A percentile compares a stretch with the other conserved stretches of the same genome.
Conservation (phyloP, 37 sponge, comb jelly and placozoan species). For the Trichoplax adhaerens region DNA sequence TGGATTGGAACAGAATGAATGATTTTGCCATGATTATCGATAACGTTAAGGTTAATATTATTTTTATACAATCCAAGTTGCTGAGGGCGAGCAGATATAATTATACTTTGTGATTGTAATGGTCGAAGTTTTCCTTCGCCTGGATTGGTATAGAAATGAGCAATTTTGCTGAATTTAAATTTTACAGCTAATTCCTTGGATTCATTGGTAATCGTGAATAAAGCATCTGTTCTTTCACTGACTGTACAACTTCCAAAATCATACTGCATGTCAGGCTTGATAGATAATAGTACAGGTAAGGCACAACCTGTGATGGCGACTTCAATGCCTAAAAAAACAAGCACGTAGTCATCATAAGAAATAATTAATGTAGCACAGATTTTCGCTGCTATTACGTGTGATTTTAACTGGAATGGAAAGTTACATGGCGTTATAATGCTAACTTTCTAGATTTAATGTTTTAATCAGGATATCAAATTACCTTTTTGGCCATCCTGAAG, state of each 20-base stretch:
- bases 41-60: constrained; percentile 17
- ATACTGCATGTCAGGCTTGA: constrained; percentile 8
- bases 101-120: not conserved
- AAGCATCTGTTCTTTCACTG: not conserved
- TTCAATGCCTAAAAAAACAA: constrained; percentile 1
- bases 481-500: too few relatives aligned
- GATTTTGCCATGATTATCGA: not conserved
- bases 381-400: too few relatives aligned
- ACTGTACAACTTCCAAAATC: constrained; percentile 19
- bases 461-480: too few relatives aligned
- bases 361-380: too few relatives aligned
- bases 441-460: too few relatives aligned
- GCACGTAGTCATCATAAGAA: too few relatives aligned
- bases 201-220: constrained; percentile 16
- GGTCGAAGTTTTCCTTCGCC: constrained; percentile 20
- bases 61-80: constrained; percentile 34
- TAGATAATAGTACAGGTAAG: constrained; percentile 15
- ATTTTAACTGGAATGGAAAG: too few relatives aligned
- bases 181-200: constrained; percentile 30
- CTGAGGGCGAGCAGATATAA: constrained; percentile 22
- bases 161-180: constrained; percentile 10
- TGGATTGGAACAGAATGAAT: not conserved
- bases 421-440: too few relatives aligned
- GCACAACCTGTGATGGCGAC: constrained; percentile 29
- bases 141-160: constrained; percentile 32